Evolutionary conservation across 2,113 vertebrate species (phyloP).

Genomic region (Ginglymostoma cirratum): DNA sequence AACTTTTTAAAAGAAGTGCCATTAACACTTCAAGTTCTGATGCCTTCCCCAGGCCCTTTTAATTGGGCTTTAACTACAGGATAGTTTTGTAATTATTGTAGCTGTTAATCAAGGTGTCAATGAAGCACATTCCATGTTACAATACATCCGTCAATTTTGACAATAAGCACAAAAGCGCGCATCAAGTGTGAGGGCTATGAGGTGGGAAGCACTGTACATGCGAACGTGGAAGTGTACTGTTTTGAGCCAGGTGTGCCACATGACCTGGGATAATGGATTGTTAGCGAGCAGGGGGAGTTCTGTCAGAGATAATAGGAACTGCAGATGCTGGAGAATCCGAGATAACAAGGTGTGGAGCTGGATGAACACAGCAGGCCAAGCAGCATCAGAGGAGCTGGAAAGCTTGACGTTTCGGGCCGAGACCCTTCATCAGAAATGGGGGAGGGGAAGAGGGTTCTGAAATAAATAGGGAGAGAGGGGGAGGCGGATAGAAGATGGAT

Average conservation of each 20-base stretch:
- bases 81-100: neutral
- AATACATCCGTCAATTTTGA: neutral
- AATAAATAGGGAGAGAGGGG: too few relatives aligned
- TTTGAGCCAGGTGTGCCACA: neutral
- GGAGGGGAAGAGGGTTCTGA: too few relatives aligned
- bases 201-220: neutral
- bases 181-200: neutral
- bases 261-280: neutral
- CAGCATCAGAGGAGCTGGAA: too few relatives aligned
- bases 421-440: too few relatives aligned
- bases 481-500: too few relatives aligned
- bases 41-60: too few relatives aligned
- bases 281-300: neutral
- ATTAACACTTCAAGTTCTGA: neutral
- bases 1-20: too few relatives aligned
- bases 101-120: neutral
- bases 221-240: neutral
- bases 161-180: neutral
- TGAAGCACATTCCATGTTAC: neutral
- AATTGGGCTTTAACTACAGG: neutral
- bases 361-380: too few relatives aligned
- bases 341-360: too few relatives aligned
- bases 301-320: too few relatives aligned
- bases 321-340: too few relatives aligned
- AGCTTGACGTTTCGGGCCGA: too few relatives aligned